phyloP scores from a whole-genome alignment of 2,888 invertebrate species.

The Ernsta delagoae region DNA sequence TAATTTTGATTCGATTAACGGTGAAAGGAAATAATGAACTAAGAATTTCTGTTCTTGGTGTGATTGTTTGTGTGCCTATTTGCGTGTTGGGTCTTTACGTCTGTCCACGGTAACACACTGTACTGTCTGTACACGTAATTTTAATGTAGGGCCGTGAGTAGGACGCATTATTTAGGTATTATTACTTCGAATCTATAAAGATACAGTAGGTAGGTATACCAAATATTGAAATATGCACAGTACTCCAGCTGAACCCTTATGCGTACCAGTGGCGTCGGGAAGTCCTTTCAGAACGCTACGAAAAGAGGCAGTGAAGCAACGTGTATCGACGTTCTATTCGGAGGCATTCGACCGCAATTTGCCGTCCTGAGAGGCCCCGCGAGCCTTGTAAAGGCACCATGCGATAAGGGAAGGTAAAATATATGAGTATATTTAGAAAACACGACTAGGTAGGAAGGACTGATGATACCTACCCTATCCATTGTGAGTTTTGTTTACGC shows the following conservation, averaged over 20 bases:
- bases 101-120: too few species aligned
- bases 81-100: too few species aligned
- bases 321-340: slow-evolving; percentile 12
- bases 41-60: too few species aligned
- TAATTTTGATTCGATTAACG: too few species aligned
- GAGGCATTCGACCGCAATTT: slow-evolving; percentile 65
- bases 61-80: too few species aligned
- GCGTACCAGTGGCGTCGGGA: background rate
- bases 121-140: too few species aligned
- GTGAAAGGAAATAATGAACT: too few species aligned
- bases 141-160: too few species aligned
- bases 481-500: background rate
- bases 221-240: background rate
- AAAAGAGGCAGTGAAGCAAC: background rate
- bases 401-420: slow-evolving; percentile 8
- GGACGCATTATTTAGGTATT: too few species aligned
- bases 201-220: background rate
- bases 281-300: slow-evolving; percentile 3
- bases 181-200: too few species aligned
- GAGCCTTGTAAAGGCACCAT: background rate
- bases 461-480: background rate
- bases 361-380: slow-evolving; percentile 43
- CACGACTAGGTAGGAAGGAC: too few species aligned
- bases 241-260: background rate
- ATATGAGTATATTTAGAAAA: background rate